Percentiles rank a stretch among this genome's conserved stretches.
Evolutionary conservation across 2,888 invertebrate species (phyloP).

Genomic region (Oscheius onirici): DNA sequence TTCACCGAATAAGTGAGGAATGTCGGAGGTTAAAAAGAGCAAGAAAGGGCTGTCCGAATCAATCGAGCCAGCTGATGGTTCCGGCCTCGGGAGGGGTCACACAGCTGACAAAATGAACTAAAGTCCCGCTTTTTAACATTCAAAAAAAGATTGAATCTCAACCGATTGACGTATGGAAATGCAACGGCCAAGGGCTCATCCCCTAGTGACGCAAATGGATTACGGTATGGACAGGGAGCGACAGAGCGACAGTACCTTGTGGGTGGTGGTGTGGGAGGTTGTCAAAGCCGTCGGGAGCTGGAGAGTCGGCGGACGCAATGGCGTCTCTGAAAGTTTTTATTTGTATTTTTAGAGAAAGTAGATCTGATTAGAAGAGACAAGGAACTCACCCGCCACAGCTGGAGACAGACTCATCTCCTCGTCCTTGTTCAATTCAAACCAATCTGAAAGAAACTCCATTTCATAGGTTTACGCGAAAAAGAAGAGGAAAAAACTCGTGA

Average conservation of each 20-base stretch:
- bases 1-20: too few relatives aligned
- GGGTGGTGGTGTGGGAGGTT: slow-evolving; percentile 12
- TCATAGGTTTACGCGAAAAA: neutral
- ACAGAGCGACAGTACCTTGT: slow-evolving; percentile 9
- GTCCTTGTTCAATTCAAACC: too few relatives aligned
- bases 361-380: too few relatives aligned
- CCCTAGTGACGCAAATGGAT: slow-evolving; percentile 15
- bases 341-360: too few relatives aligned
- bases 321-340: slow-evolving; percentile 15
- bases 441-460: neutral
- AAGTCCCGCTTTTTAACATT: too few relatives aligned
- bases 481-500: neutral
- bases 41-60: slow-evolving; percentile 6
- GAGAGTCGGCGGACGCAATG: slow-evolving; percentile 22
- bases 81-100: neutral
- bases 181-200: too few relatives aligned
- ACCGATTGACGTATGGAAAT: too few relatives aligned
- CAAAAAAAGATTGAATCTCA: too few relatives aligned
- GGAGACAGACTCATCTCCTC: slow-evolving; percentile 7
- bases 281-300: neutral
- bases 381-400: slow-evolving; percentile 8
- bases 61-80: slow-evolving; percentile 21
- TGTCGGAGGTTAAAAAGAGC: slow-evolving; percentile 2
- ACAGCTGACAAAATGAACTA: slow-evolving; percentile 20
- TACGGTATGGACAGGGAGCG: neutral